Conservation (phyloP, 2,888 invertebrate genomes). For the Chesias legatella region DNA sequence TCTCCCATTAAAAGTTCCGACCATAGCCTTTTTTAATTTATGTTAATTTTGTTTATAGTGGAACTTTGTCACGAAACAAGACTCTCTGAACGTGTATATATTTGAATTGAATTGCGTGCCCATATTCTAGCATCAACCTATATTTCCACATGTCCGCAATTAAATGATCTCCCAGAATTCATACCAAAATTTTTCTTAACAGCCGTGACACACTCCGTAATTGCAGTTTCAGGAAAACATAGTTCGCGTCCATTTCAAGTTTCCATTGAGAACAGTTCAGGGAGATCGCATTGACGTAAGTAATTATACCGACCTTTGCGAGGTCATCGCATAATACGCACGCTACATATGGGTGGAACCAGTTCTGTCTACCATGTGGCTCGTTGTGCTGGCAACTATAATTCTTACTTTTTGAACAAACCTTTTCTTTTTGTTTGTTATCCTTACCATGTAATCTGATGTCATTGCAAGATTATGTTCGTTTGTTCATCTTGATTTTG, state of each 20-base stretch:
- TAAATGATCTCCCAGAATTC: constrained; percentile 6
- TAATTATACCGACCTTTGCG: constrained; percentile 51
- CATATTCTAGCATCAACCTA: too few relatives aligned
- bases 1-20: too few relatives aligned
- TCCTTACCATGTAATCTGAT: too few relatives aligned
- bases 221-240: constrained; percentile 20
- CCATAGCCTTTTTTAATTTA: too few relatives aligned
- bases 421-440: too few relatives aligned
- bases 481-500: too few relatives aligned
- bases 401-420: too few relatives aligned
- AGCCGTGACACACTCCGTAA: constrained; percentile 18
- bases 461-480: too few relatives aligned
- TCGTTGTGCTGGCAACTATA: not conserved
- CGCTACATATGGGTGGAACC: constrained; percentile 26
- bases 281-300: constrained; percentile 17
- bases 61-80: too few relatives aligned
- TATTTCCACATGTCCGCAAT: constrained; percentile 2
- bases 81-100: too few relatives aligned
- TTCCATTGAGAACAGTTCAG: constrained; percentile 15
- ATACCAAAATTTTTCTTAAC: constrained; percentile 6
- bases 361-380: constrained; percentile 6
- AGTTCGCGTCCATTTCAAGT: constrained; percentile 16
- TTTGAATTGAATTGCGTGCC: too few relatives aligned
- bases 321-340: constrained; percentile 52
- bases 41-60: too few relatives aligned